Conservation (phyloP, 2,888 invertebrate genomes). For the Amphipoea lucens region DNA sequence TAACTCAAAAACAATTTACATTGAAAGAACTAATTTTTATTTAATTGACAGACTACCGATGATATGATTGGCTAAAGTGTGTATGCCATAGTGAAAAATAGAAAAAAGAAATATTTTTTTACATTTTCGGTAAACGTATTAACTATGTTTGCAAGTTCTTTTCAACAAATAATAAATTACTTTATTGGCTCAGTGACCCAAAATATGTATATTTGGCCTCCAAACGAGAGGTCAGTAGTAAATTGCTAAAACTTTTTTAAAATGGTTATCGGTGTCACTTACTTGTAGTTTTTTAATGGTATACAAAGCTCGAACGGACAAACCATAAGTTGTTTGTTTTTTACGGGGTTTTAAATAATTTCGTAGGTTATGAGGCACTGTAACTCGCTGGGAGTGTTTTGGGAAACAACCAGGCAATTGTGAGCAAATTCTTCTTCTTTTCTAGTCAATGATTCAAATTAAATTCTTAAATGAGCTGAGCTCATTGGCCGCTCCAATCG, state of each 20-base stretch:
- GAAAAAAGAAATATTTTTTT: too few relatives aligned
- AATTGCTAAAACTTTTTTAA: neutral
- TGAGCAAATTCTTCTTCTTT: neutral
- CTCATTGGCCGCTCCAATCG: neutral
- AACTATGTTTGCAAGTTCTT: neutral
- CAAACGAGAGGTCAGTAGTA: neutral
- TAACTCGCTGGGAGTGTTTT: neutral
- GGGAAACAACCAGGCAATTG: neutral
- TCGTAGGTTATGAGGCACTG: neutral
- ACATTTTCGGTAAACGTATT: too few relatives aligned
- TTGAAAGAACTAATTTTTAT: neutral
- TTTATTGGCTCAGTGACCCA: neutral
- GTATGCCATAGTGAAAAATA: neutral
- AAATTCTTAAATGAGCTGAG: neutral
- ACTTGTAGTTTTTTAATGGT: neutral
- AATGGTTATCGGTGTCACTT: neutral
- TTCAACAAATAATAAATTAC: neutral
- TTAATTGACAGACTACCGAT: neutral
- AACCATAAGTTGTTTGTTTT: too few relatives aligned
- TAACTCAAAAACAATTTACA: neutral
- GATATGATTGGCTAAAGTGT: neutral
- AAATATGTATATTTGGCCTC: neutral
- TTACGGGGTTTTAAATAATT: neutral
- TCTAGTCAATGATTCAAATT: neutral
- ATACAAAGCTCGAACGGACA: neutral